These are phyloP conservation scores for Synodontis membranacea DNA, from an alignment of 2,113 vertebrate genomes.

Conservation along the genomic window DNA sequence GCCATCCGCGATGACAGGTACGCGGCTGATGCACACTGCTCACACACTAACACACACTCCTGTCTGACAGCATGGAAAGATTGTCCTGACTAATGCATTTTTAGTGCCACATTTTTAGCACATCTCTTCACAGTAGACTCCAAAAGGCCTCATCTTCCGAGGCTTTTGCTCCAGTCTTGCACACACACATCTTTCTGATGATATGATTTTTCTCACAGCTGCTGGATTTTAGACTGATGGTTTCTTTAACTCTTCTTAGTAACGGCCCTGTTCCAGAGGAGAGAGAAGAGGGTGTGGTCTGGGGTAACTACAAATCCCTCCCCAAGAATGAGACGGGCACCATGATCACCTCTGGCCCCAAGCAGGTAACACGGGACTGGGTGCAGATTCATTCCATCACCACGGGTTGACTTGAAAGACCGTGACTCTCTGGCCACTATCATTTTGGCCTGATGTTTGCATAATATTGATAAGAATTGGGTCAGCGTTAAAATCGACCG, in stretches of 20 bases:
- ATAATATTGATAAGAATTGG: neutral
- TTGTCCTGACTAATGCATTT: too few relatives aligned
- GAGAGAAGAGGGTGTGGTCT: slow-evolving; percentile 73
- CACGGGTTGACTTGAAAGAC: neutral
- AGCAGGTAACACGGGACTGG: slow-evolving; percentile 65
- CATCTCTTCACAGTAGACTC: neutral
- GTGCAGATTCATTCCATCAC: neutral
- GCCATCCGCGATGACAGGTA: slow-evolving; percentile 71
- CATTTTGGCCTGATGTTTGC: neutral
- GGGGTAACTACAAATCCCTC: slow-evolving; percentile 80
- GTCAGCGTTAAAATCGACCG: neutral
- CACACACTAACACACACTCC: slow-evolving; percentile 10
- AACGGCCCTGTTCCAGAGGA: slow-evolving; percentile 70
- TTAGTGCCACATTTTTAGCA: neutral
- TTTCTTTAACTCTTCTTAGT: slow-evolving; percentile 61
- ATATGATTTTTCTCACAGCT: neutral
- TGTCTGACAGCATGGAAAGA: neutral
- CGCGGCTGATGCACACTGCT: neutral
- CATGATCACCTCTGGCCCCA: slow-evolving; percentile 66
- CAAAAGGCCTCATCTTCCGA: neutral
- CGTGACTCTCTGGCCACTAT: neutral
- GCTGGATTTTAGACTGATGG: slow-evolving; percentile 34
- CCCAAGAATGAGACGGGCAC: slow-evolving; percentile 67
- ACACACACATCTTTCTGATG: neutral
- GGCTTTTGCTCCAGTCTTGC: neutral